Evolutionary conservation across 2,888 invertebrate genomes (phyloP).

Genomic region (Darwinula stevensoni): DNA sequence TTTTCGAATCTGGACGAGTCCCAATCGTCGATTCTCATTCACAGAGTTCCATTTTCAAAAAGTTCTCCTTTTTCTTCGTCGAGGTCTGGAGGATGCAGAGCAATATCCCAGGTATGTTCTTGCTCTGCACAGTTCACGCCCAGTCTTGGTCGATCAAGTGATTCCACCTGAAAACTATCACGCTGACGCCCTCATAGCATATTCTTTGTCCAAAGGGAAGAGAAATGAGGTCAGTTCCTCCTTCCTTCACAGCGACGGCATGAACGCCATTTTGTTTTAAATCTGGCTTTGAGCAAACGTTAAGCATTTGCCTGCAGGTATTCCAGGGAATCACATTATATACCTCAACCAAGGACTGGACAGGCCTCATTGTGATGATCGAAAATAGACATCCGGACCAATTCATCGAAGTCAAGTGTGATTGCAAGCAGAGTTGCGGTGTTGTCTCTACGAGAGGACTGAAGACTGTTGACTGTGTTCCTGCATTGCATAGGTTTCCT

Average conservation of each 20-base stretch:
- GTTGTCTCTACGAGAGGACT: conserved; percentile 85
- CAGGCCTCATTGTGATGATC: conserved; percentile 82
- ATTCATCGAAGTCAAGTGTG: conserved; percentile 86
- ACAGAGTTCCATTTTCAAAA: too few species aligned
- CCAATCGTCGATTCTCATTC: too few species aligned
- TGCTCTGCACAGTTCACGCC: conserved; percentile 77
- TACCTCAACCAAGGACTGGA: conserved; percentile 86
- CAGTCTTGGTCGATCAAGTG: conserved; percentile 55
- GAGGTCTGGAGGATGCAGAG: conserved; percentile 39
- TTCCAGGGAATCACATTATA: conserved; percentile 89
- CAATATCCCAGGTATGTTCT: conserved; percentile 68
- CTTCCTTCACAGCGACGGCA: neutral
- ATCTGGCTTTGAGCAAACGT: too few species aligned
- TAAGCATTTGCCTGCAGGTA: conserved; percentile 27
- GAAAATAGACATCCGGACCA: conserved; percentile 84
- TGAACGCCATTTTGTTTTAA: too few species aligned
- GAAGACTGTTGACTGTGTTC: conserved; percentile 74
- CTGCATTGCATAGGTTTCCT: conserved; percentile 85
- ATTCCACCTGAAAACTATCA: conserved; percentile 51
- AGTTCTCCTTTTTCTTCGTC: conserved; percentile 4
- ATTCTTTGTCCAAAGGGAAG: conserved; percentile 61
- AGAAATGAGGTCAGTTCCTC: conserved; percentile 33
- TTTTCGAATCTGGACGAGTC: too few species aligned
- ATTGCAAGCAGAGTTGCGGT: conserved; percentile 89
- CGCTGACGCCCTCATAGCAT: conserved; percentile 72